These are phyloP conservation scores for Tetrao urogallus DNA, from an alignment of 2,113 vertebrate genomes.

Conservation along the genomic window DNA sequence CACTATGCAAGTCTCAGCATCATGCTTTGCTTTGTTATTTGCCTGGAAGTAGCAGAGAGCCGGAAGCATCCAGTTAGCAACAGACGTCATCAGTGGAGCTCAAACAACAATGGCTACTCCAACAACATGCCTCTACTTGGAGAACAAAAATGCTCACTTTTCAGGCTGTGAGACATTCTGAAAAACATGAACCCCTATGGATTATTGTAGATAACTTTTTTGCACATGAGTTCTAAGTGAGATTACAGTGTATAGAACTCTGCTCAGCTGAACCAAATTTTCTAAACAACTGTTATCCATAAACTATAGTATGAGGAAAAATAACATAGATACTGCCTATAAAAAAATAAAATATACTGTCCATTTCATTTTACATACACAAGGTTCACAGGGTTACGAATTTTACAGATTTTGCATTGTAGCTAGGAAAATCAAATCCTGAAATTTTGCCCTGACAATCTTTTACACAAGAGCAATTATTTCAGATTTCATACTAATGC, in stretches of 20 bases:
- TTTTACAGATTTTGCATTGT: constrained; percentile 46
- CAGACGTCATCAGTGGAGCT: background rate
- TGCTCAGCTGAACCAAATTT: constrained; percentile 38
- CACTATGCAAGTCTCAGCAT: background rate
- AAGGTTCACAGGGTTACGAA: constrained; percentile 51
- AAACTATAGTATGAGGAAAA: constrained; percentile 51
- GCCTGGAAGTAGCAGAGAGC: background rate
- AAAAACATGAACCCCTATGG: constrained; percentile 12
- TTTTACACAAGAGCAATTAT: constrained; percentile 62
- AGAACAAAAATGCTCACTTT: background rate
- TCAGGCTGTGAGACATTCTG: background rate
- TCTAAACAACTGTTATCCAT: constrained; percentile 25
- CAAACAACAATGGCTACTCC: fast-evolving
- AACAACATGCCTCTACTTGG: background rate
- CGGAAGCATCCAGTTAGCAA: background rate
- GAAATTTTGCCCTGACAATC: constrained; percentile 42
- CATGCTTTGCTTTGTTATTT: background rate
- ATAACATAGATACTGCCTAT: background rate
- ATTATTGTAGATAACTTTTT: background rate
- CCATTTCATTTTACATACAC: constrained; percentile 49
- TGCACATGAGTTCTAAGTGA: background rate
- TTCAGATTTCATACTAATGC: constrained; percentile 43
- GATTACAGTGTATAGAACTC: background rate
- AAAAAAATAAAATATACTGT: background rate
- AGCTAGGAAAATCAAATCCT: constrained; percentile 36